Evolutionary conservation across 2,113 vertebrate genomes (phyloP).

Genomic region (Sarotherodon lohbergeri): DNA sequence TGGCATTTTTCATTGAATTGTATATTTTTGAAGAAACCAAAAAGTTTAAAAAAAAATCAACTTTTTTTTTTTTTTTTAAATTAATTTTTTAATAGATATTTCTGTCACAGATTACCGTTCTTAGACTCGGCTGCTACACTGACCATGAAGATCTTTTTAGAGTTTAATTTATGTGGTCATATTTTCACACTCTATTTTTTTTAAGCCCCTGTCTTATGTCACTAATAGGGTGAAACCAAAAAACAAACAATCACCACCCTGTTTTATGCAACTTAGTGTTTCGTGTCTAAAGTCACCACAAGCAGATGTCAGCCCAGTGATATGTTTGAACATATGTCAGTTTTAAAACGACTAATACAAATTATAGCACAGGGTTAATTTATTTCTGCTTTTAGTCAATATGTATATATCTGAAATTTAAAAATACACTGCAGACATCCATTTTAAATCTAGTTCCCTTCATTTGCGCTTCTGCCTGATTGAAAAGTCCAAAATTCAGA

Average conservation of each 20-base stretch:
- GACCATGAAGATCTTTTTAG: not conserved
- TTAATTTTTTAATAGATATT: not conserved
- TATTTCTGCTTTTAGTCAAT: not conserved
- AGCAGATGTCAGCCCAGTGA: not conserved
- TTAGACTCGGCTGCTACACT: not conserved
- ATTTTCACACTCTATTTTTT: not conserved
- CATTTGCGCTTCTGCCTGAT: not conserved
- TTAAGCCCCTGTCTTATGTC: not conserved
- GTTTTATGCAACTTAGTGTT: not conserved
- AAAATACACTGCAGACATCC: not conserved
- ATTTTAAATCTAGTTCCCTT: not conserved
- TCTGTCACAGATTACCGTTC: not conserved
- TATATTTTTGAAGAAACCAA: not conserved
- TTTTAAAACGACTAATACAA: not conserved
- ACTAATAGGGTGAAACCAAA: not conserved
- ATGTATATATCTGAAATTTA: not conserved
- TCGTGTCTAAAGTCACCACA: not conserved
- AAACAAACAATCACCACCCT: not conserved
- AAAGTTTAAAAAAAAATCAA: not conserved
- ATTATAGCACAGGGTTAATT: not conserved
- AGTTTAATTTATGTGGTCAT: not conserved
- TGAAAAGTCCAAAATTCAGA: not conserved
- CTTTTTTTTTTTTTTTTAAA: rapidly evolving
- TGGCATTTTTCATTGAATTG: not conserved
- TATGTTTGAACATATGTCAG: not conserved